Evolutionary conservation across 2,113 vertebrate genomes (phyloP), one percentile per base, ranked within the genome.

Genomic region (Hymenochirus boettgeri): DNA sequence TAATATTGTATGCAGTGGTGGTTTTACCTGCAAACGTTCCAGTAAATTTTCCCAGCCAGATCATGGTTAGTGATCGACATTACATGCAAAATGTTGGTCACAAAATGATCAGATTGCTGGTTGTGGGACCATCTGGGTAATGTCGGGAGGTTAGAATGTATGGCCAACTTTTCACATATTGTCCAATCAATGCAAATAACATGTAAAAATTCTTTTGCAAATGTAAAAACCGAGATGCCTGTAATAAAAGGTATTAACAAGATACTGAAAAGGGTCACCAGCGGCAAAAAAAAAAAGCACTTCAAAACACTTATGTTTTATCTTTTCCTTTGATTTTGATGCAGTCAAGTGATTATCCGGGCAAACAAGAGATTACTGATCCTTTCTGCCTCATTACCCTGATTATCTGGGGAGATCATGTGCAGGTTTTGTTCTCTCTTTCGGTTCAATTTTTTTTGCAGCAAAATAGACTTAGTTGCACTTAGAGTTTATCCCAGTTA

Each of bases 331-430:
- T 42, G 59, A 42, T 73, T 69, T 73, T 59, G 58, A 56, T 23
- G 37, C 31, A 46, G 3, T 18, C 19, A 35, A 61, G 37, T 52
- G 24, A 61, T 72, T 60, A 58, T 5, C 31, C 60, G 52, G 72
- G 60, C 64, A 70, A 71, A 71, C 65, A 70, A 61, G 48, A 62
- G 65, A 65, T 71, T 73, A 71, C 55, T 35, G 52, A 65, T 69
- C 13, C 33, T 71, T 58, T 71, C 61, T 73, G 69, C 61, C 56
- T 71, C 42, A 29, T 73, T 71, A 70, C 53, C 52, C 53, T 54
- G 53, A 71, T 62, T 65, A 53, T 62, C 22, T 12, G 17, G 61
- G 61, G 61, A 62, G 62, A 37, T 42, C 25, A 51, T 59, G 57
- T 57, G 47, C 22, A 26, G 62, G 50, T 71, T 59, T 53, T 13